Base-by-base conservation (phyloP, 2,888 invertebrate genomes). In the Drosophila atripex region DNA sequence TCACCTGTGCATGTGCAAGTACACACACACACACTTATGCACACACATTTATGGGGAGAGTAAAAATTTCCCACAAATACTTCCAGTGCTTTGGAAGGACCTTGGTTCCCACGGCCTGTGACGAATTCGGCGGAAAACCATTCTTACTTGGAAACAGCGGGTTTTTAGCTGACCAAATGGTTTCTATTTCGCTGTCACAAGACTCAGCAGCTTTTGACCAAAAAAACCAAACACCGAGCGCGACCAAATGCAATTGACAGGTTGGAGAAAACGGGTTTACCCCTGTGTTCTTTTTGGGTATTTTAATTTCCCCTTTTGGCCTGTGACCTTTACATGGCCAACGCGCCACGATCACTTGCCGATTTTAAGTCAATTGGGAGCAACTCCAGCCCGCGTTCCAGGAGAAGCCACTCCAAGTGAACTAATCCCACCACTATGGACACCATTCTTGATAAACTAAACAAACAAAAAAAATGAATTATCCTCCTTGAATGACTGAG, bases 181-280 rank as follows among this genome's bases (percentile, higher is more conserved):
- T 43, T 49, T 32, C 41, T 28, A 28, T 28, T 28, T 35, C 56
- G 47, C 25, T 64, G 46, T 49, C 66, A 52, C 61, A 60, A 46
- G 58, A 18, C 38, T 32, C 25, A 35, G 14, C 39, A 32, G 32
- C 32, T 32, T 50, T 30, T 45, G 2, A 21, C 28, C n/a, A 21
- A 28, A 32, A 59, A 21, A 47, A 57, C 49, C 43, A 47, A 50
- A 43, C 30, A 64, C 41, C 41, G 39, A 46, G 28, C 16, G 8
- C 45, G 16, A 23, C 39, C 23, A 50, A 49, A 70, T 78, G 86
- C 74, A 84, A 76, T 77, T 77, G 59, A 59, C 39, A 61, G 75
- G 71, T 69, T 80, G 68, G 59, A 60, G 65, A 84, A 80, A 84
- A 80, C 80, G 74, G 78, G 72, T 84, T 86, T 86, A 84, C 82